These are phyloP conservation scores for Asobara japonica DNA, from an alignment of 1,140 invertebrate genomes.

Conservation along the genomic window DNA sequence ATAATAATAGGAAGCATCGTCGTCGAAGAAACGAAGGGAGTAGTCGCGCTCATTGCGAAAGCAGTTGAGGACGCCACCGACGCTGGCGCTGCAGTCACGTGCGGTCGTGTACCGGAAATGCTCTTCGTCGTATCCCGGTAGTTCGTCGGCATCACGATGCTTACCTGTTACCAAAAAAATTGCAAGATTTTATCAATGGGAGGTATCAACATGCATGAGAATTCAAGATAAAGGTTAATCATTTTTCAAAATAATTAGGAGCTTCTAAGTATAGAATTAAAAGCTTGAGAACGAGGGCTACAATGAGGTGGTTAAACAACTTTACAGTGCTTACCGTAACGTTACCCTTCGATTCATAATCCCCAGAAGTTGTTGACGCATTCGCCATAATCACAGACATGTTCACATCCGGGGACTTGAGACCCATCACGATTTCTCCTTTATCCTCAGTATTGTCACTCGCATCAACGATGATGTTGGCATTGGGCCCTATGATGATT, in stretches of 20 bases:
- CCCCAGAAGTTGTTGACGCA: slow-evolving; percentile 25
- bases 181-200: no score
- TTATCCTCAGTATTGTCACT: slow-evolving; percentile 37
- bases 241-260: no score
- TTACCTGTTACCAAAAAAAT: no score
- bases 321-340: slow-evolving; percentile 47
- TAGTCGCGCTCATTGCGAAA: neutral
- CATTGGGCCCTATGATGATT: slow-evolving; percentile 50
- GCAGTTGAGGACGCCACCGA: neutral
- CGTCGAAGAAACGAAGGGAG: neutral
- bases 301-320: slow-evolving; percentile 49
- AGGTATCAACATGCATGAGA: no score
- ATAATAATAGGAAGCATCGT: neutral
- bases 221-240: no score
- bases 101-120: neutral
- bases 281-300: no score
- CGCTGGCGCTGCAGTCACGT: neutral
- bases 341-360: slow-evolving; percentile 24
- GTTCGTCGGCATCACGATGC: slow-evolving; percentile 51
- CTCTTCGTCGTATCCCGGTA: slow-evolving; percentile 34
- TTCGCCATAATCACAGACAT: slow-evolving; percentile 55
- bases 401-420: slow-evolving; percentile 32
- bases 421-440: slow-evolving; percentile 47
- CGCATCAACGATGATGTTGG: slow-evolving; percentile 52
- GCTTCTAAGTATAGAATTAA: no score